These are phyloP conservation scores for Atlantisia rogersi DNA, from an alignment of 2,113 vertebrate species.

Conservation along the genomic window DNA sequence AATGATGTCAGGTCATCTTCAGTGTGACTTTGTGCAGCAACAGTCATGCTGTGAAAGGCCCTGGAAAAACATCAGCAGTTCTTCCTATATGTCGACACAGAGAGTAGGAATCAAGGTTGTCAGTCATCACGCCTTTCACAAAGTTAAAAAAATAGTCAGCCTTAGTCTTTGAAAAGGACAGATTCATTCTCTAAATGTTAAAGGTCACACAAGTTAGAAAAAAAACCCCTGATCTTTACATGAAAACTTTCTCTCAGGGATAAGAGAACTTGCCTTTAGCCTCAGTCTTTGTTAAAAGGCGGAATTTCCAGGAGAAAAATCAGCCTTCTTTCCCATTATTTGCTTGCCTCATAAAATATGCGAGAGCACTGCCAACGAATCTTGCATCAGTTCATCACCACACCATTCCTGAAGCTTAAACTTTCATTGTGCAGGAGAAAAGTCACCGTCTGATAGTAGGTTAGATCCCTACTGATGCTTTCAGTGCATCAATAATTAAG, in stretches of 20 bases:
- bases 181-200: background rate
- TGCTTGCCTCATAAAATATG: conserved; percentile 53
- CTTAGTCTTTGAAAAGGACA: background rate
- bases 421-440: background rate
- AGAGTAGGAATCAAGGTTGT: background rate
- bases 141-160: background rate
- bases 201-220: background rate
- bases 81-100: background rate
- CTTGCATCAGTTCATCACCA: background rate
- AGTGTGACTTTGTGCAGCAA: background rate
- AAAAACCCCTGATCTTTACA: background rate
- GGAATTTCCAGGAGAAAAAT: conserved; percentile 20
- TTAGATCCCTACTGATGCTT: conserved; percentile 17
- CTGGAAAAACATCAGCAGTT: background rate
- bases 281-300: background rate
- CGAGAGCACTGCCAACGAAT: background rate
- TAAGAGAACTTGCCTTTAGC: background rate
- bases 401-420: background rate
- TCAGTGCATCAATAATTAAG: conserved; percentile 59
- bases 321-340: conserved; percentile 1
- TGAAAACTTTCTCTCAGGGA: background rate
- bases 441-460: background rate
- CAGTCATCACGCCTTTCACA: background rate
- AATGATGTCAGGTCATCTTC: background rate
- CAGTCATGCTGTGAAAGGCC: background rate